These are phyloP conservation scores for Hyperoodon ampullatus DNA, from an alignment of 2,113 vertebrate species.

Conservation along the genomic window DNA sequence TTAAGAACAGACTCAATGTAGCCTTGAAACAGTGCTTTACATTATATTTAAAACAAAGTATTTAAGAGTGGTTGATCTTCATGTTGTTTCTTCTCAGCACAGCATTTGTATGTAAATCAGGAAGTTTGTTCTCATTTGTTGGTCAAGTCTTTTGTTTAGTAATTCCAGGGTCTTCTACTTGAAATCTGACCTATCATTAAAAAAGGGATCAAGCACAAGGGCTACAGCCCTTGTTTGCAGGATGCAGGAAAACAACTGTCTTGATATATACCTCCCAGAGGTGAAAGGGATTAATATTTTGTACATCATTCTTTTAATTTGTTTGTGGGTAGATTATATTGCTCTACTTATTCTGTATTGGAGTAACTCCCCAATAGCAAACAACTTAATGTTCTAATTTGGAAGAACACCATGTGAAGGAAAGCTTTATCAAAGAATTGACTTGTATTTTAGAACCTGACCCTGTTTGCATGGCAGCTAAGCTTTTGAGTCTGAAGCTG, in stretches of 20 bases:
- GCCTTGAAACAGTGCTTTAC: neutral
- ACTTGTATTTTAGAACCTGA: neutral
- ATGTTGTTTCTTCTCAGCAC: neutral
- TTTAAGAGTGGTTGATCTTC: slow-evolving; percentile 46
- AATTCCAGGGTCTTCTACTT: slow-evolving; percentile 37
- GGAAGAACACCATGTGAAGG: neutral
- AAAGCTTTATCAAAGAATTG: neutral
- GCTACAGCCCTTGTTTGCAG: neutral
- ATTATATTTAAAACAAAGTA: neutral
- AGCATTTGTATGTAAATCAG: slow-evolving; percentile 12
- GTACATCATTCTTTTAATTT: neutral
- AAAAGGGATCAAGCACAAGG: neutral
- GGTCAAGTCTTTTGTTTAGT: slow-evolving; percentile 45
- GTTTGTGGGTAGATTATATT: neutral
- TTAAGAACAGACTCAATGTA: neutral
- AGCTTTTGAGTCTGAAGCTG: slow-evolving; percentile 14
- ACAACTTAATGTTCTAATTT: slow-evolving; percentile 25
- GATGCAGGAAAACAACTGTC: neutral
- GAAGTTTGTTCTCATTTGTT: slow-evolving; percentile 26
- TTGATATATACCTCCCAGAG: neutral
- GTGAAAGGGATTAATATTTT: neutral
- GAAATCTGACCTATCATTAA: slow-evolving; percentile 26
- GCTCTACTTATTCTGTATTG: neutral
- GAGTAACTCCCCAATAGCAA: neutral
- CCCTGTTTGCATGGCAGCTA: neutral